phyloP scores from a whole-genome alignment of 2,888 invertebrate species.

The Timema cristinae region DNA sequence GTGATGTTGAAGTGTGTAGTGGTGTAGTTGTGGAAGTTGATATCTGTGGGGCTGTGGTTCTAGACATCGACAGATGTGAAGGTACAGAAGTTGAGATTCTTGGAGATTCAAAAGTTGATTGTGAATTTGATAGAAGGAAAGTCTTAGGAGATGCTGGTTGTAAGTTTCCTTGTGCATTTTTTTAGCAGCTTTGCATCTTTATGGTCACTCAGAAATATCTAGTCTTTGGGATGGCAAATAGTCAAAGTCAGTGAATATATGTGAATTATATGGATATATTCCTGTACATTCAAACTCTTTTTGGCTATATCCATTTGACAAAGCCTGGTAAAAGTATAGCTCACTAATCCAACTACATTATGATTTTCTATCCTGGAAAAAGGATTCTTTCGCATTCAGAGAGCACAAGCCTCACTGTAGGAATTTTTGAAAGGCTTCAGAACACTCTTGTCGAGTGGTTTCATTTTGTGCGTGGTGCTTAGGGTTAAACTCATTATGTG shows the following conservation, averaged over 20 bases:
- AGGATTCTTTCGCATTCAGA: conserved; percentile 27
- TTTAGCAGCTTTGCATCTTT: too few relatives aligned
- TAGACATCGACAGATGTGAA: too few relatives aligned
- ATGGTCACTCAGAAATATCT: not conserved
- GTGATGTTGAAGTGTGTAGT: too few relatives aligned
- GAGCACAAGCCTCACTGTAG: conserved; percentile 22
- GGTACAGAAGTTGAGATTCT: too few relatives aligned
- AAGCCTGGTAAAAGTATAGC: conserved; percentile 25
- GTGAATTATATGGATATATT: conserved; percentile 16
- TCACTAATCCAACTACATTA: conserved; percentile 30
- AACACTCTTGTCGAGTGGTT: too few relatives aligned
- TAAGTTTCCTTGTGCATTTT: too few relatives aligned
- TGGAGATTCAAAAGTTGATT: too few relatives aligned
- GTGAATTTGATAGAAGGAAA: too few relatives aligned
- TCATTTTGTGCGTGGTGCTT: too few relatives aligned
- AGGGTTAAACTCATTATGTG: conserved; percentile 35
- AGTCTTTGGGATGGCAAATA: not conserved
- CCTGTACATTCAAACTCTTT: conserved; percentile 16
- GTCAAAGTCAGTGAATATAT: conserved; percentile 19
- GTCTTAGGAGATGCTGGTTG: too few relatives aligned
- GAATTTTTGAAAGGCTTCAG: conserved; percentile 28
- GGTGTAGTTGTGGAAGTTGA: too few relatives aligned
- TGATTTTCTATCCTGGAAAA: conserved; percentile 28
- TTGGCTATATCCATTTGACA: conserved; percentile 25
- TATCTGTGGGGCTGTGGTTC: too few relatives aligned